phyloP scores from a whole-genome alignment of 2,888 invertebrate genomes.

The Lepeophtheirus nordmannii region DNA sequence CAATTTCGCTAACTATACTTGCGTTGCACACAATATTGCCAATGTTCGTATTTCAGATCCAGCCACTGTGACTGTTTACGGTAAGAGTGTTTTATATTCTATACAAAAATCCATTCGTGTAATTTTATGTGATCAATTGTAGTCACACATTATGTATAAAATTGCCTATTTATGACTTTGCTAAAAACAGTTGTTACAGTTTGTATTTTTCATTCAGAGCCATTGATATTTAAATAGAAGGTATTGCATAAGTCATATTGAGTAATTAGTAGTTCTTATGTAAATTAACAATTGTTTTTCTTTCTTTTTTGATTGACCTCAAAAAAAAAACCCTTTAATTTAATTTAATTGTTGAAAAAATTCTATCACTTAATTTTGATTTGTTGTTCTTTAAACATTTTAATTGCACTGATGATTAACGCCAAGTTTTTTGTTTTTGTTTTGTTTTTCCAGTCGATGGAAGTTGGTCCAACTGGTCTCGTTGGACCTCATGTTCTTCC shows the following conservation, averaged over 20 bases:
- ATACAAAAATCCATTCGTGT: background rate
- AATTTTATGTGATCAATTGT: background rate
- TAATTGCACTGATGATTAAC: background rate
- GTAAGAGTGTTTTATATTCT: slow-evolving; percentile 43
- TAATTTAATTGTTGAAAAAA: too few species aligned
- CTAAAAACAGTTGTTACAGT: background rate
- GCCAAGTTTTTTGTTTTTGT: background rate
- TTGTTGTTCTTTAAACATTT: too few species aligned
- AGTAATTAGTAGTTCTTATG: background rate
- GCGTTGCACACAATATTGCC: slow-evolving; percentile 82
- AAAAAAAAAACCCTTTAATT: too few species aligned
- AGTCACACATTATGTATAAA: too few species aligned
- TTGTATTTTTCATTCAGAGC: background rate
- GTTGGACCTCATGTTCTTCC: slow-evolving; percentile 44
- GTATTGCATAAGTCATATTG: background rate
- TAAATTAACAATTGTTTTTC: background rate
- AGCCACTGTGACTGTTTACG: slow-evolving; percentile 73
- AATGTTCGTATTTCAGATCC: slow-evolving; percentile 66
- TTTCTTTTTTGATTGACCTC: background rate
- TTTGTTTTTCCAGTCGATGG: slow-evolving; percentile 35
- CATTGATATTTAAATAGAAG: background rate
- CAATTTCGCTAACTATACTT: slow-evolving; percentile 89
- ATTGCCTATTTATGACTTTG: too few species aligned
- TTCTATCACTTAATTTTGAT: too few species aligned
- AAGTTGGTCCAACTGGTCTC: slow-evolving; percentile 45